Base-by-base conservation (phyloP, 2,888 invertebrate species). In the Orchestes rusci region DNA sequence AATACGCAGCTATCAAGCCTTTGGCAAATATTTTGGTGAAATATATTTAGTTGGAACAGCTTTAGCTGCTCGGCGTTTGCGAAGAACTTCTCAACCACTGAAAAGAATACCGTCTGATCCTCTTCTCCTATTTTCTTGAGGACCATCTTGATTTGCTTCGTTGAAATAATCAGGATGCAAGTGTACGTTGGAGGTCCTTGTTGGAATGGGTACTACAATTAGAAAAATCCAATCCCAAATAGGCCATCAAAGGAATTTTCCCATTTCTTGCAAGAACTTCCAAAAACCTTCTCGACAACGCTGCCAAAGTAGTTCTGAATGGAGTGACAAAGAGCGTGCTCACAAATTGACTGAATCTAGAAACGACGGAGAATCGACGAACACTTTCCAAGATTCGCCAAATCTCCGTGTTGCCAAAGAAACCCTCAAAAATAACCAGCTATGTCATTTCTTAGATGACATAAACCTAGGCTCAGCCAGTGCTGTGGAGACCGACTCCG, bases 171-270 rank as follows among this genome's bases (percentile, higher is more conserved):
- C 39, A 82, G 73, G 50, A 82, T 73, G 59, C 80, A 78, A 1
- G 76, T 70, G 58, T 82, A 82, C 3, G 78, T 77, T 50, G 73
- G 71, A 1, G 77, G 64, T 13, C 74, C 71, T 0, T 75, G 71
- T 52, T 73, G 72, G 37, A 74, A 74, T 32, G 71, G 68, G 33
- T 69, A 76, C 76, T 28, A 76, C 74, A 50, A 83, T 66, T 45
- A 79, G 72, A 33, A 73, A 70, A 80, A 44, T 87, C 84, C 73
- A 83, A 80, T 56, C 88, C 87, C 41, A 91, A 67, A 49, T 86
- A 84, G 1, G 87, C 82, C 58, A 88, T 72, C 23, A 91, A 68
- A 0, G 88, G 87, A 76, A 87, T 82, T 59, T 83, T 80, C 53
- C 82, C 80, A 59, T 80, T 79, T 79, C 53, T 48, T 12, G 57